Conservation (phyloP, 2,113 vertebrate species). For the Corynorhinus townsendii region DNA sequence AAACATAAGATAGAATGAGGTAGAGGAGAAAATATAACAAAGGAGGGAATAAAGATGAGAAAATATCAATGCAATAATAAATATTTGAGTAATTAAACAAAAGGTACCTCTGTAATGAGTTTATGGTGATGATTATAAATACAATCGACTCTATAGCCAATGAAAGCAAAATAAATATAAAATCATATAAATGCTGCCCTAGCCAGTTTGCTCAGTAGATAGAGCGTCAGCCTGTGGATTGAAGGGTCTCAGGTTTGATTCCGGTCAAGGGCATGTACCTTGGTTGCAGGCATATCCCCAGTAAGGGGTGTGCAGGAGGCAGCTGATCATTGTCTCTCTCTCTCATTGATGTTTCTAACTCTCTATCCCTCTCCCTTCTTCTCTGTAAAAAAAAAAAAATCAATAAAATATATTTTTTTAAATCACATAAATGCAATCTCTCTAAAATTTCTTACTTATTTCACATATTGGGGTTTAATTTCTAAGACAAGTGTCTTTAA, state of each 20-base stretch:
- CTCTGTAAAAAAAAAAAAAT: no score
- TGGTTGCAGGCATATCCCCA: no score
- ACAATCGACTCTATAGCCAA: not conserved
- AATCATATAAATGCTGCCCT: not conserved
- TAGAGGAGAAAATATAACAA: slow-evolving; percentile 22
- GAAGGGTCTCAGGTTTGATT: no score
- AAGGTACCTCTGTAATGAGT: not conserved
- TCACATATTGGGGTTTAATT: not conserved
- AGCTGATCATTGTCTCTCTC: no score
- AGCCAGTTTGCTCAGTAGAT: no score
- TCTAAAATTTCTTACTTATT: not conserved
- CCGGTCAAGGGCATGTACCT: no score
- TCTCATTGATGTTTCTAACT: no score
- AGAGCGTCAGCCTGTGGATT: no score
- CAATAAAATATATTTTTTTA: not conserved
- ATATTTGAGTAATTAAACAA: not conserved
- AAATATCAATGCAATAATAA: not conserved
- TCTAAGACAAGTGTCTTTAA: not conserved
- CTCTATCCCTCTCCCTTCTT: no score
- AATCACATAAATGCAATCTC: not conserved
- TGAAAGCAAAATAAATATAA: slow-evolving; percentile 28
- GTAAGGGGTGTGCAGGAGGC: no score
- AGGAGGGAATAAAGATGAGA: not conserved
- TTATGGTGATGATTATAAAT: not conserved
- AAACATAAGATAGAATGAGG: not conserved